These are phyloP conservation scores for Semnornis frantzii DNA, from an alignment of 2,113 vertebrate genomes.

Conservation along the genomic window DNA sequence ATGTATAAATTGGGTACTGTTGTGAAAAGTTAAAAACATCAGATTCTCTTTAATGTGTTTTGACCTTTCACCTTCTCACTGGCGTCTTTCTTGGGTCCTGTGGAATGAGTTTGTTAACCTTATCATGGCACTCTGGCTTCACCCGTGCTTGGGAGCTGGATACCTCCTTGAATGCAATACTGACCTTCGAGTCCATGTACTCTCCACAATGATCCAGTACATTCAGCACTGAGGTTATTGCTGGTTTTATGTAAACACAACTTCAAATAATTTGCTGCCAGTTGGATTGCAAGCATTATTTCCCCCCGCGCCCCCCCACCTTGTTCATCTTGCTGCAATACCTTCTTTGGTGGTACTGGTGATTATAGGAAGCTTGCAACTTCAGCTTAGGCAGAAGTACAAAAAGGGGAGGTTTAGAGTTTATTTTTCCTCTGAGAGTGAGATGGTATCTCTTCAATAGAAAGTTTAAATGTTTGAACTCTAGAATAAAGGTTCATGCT, in stretches of 20 bases:
- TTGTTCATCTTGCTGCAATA: slow-evolving; percentile 28
- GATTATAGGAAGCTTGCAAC: slow-evolving; percentile 36
- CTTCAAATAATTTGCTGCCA: slow-evolving; percentile 66
- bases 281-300: slow-evolving; percentile 63
- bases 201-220: slow-evolving; percentile 33
- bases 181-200: not conserved
- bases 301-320: not conserved
- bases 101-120: not conserved
- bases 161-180: not conserved
- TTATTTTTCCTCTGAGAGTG: slow-evolving; percentile 15
- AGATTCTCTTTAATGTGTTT: not conserved
- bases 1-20: not conserved
- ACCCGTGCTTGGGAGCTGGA: not conserved
- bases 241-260: slow-evolving; percentile 48
- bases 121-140: not conserved
- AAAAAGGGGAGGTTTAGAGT: slow-evolving; percentile 38
- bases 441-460: not conserved
- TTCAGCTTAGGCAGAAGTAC: slow-evolving; percentile 30
- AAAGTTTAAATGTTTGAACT: slow-evolving; percentile 48
- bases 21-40: not conserved
- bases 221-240: slow-evolving; percentile 47
- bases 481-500: slow-evolving; percentile 12
- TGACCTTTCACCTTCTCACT: not conserved
- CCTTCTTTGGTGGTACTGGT: slow-evolving; percentile 75
- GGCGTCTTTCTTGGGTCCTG: not conserved